Conservation (phyloP, 2,113 vertebrate species). For the Donacobius atricapilla region DNA sequence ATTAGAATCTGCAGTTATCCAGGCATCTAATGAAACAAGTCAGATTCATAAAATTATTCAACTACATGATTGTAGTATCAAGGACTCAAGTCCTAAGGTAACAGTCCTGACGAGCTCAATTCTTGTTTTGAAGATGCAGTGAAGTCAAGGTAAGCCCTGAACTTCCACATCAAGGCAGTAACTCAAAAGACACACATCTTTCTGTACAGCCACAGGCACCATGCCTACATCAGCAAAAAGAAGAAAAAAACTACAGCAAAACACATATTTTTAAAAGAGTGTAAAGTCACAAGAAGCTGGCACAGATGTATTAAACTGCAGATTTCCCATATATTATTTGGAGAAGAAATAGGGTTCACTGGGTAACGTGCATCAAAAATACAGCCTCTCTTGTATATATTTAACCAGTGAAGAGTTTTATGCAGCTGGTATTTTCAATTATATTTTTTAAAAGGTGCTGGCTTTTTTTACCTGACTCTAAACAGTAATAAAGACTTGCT, state of each 20-base stretch:
- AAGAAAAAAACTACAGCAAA: background rate
- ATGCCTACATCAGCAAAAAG: conserved; percentile 33
- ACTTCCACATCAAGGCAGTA: conserved; percentile 17
- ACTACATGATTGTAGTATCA: background rate
- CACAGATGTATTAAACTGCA: background rate
- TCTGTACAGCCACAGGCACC: background rate
- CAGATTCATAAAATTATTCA: conserved; percentile 32
- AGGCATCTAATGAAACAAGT: conserved; percentile 7
- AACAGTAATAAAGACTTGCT: background rate
- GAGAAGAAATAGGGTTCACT: background rate
- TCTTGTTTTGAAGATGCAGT: background rate
- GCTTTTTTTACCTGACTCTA: background rate
- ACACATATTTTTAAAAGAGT: background rate
- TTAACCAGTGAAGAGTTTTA: background rate
- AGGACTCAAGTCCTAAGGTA: conserved; percentile 23
- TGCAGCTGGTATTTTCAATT: background rate
- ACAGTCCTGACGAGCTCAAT: conserved; percentile 14
- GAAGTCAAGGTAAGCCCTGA: conserved; percentile 34
- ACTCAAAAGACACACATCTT: conserved; percentile 13
- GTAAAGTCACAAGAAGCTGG: background rate
- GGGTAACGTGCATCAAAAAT: background rate
- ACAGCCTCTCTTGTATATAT: background rate
- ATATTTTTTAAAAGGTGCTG: background rate
- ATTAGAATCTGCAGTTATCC: background rate
- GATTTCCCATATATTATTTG: background rate